A percentile compares a stretch with the other conserved stretches of the same genome.
Evolutionary conservation across 2,797 vertebrate genomes (phyloP).

Genomic region (Agapornis canus): DNA sequence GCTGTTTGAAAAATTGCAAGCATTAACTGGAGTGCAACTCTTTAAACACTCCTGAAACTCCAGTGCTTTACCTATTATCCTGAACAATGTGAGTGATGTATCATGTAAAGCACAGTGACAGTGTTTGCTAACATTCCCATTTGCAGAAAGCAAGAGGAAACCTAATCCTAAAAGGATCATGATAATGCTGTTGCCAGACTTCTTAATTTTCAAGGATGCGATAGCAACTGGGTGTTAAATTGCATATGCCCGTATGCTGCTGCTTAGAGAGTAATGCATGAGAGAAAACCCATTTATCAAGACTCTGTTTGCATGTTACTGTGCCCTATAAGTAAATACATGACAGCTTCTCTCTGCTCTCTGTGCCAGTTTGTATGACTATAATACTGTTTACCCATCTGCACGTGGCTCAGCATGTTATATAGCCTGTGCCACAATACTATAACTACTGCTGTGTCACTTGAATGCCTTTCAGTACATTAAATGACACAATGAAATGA

Average conservation of each 20-base stretch:
- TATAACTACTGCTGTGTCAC: neutral
- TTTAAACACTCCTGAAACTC: neutral
- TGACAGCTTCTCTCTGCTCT: neutral
- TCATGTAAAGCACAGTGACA: neutral
- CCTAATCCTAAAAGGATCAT: slow-evolving; percentile 13
- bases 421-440: neutral
- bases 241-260: neutral
- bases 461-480: neutral
- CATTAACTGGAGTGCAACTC: neutral
- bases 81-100: neutral
- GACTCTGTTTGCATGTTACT: neutral
- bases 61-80: neutral
- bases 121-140: slow-evolving; percentile 33
- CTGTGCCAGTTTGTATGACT: neutral
- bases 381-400: neutral
- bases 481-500: slow-evolving; percentile 40
- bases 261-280: neutral
- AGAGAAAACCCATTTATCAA: neutral
- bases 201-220: slow-evolving; percentile 5
- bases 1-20: neutral
- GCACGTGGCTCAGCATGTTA: neutral
- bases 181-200: neutral
- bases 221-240: neutral
- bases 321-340: neutral
- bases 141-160: slow-evolving; percentile 49